These are phyloP conservation scores for Plutomurus gul DNA, from an alignment of 1,140 invertebrate genomes.

Conservation along the genomic window DNA sequence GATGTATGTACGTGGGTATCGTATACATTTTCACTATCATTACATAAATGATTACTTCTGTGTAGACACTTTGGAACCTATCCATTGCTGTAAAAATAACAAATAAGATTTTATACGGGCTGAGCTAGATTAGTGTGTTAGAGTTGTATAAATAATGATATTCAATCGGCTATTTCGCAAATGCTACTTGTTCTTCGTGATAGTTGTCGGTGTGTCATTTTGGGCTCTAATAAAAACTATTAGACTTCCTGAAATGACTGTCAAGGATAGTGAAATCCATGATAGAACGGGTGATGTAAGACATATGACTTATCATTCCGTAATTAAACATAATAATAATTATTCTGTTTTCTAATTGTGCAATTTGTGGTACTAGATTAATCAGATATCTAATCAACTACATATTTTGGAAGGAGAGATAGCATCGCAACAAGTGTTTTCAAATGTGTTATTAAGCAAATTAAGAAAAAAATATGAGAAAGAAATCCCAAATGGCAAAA, in stretches of 20 bases:
- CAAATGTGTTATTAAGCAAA: conserved; percentile 37
- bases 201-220: conserved; percentile 6
- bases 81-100: too few relatives aligned
- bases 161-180: conserved; percentile 16
- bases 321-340: not conserved
- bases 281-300: not conserved
- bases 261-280: not conserved
- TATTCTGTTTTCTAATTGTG: not conserved
- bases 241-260: not conserved
- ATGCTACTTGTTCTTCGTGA: conserved; percentile 31
- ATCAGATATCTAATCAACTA: not conserved
- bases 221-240: conserved; percentile 40
- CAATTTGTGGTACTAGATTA: not conserved
- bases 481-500: not conserved
- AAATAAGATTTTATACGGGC: too few relatives aligned
- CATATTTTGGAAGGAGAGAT: conserved; percentile 45
- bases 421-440: conserved; percentile 42
- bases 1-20: too few relatives aligned
- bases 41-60: too few relatives aligned
- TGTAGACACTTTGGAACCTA: too few relatives aligned
- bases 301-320: not conserved
- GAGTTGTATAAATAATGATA: not conserved
- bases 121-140: too few relatives aligned
- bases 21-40: too few relatives aligned
- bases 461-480: conserved; percentile 27